Evolutionary conservation across 2,888 invertebrate species (phyloP), one percentile per base, ranked within the genome.

Genomic region (Drepanosiphum platanoidis): DNA sequence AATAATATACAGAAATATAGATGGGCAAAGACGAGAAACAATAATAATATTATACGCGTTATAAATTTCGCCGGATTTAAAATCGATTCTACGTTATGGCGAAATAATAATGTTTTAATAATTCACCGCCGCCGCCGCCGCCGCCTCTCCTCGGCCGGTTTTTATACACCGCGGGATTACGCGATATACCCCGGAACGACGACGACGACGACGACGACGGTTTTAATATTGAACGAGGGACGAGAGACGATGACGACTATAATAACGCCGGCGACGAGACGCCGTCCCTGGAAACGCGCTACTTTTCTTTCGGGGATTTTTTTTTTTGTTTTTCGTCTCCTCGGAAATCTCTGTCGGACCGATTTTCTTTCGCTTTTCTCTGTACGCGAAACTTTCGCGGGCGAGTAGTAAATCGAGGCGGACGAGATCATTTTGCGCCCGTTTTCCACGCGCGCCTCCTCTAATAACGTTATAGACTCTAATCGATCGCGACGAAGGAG

Each of bases 61-160:
- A 61, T 61, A 36, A 61, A 77, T 77, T 61, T 36, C 61, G 36
- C 27, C 36, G 75, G 58, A 36, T 77, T 77, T 58, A 36, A 61
- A 77, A 77, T 58, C 75, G 75, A 77, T 77, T 77, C 27, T 15
- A n/a, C 52, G n/a, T 52, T n/a, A 52, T 58, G 36, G 58, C 8
- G 36, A 72, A 74, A 74, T 46, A 52, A 77, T 77, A 77, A 61
- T 11, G 58, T 58, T 75, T 75, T 34, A 75, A 75, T 58, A 58
- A 77, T 74, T 46, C 74, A 34, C n/a, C 22, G 30, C 18, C 30
- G 52, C 39, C 39, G 39, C 22, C 52, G 18, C 46, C 18, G 52
- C 52, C 18, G 52, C 22, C 22, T 18, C 22, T 52, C 18, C 18
- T 27, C 11, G 11, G 27, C 9, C 27, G 13, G 64, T 64, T 64